A percentile compares a stretch with the other conserved stretches of the same genome.
These are phyloP conservation scores for Lagocephalus sceleratus DNA, from an alignment of 2,797 vertebrate species.

Conservation along the genomic window DNA sequence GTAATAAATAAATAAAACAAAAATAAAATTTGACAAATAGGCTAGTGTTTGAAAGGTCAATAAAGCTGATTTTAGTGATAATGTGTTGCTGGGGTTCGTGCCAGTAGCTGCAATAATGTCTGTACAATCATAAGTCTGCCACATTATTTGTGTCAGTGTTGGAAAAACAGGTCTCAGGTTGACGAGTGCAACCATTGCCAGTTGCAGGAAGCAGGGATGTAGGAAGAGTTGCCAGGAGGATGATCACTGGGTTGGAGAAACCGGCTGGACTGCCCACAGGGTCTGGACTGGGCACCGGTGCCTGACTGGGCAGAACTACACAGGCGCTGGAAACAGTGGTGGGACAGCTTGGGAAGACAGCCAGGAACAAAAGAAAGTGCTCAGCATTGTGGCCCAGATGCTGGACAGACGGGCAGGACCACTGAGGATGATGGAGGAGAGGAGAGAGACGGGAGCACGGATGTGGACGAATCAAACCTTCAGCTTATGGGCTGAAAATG, in stretches of 20 bases:
- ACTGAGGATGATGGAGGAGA: conserved; percentile 42
- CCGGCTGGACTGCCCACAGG: conserved; percentile 29
- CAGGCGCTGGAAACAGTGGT: conserved; percentile 28
- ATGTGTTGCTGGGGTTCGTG: conserved; percentile 2
- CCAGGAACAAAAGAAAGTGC: conserved; percentile 33
- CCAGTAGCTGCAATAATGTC: conserved; percentile 5
- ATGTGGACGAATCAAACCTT: conserved; percentile 31
- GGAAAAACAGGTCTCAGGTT: conserved; percentile 14
- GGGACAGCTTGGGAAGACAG: conserved; percentile 29
- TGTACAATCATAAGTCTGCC: conserved; percentile 2
- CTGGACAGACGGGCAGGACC: conserved; percentile 31
- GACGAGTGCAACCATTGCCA: conserved; percentile 27
- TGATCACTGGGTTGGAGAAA: conserved; percentile 47
- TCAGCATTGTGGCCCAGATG: conserved; percentile 35
- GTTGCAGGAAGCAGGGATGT: conserved; percentile 27
- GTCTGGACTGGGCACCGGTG: conserved; percentile 33
- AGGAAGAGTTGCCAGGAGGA: conserved; percentile 38
- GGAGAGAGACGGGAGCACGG: conserved; percentile 36
- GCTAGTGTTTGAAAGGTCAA: neutral
- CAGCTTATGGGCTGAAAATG: conserved; percentile 15
- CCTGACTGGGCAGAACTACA: conserved; percentile 36
- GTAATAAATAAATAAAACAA: too few species aligned
- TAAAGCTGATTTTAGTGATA: conserved; percentile 9
- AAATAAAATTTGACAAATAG: conserved; percentile 8
- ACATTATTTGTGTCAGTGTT: conserved; percentile 13